Conservation (phyloP, 2,797 vertebrate species). For the Sebastolobus altivelis region DNA sequence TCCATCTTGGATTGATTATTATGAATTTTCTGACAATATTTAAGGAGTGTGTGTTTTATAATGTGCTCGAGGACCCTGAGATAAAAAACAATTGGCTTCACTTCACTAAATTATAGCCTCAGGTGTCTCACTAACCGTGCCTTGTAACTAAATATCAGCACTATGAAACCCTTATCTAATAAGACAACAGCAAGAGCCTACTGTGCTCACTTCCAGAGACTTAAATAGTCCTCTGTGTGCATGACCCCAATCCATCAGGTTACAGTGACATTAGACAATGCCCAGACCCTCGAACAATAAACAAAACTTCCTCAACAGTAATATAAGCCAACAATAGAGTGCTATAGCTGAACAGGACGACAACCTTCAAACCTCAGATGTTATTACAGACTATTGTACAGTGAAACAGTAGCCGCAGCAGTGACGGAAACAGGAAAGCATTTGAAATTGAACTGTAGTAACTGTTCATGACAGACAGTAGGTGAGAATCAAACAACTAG, state of each 20-base stretch:
- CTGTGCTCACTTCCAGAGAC: constrained; percentile 5
- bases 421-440: background rate
- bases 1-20: no score
- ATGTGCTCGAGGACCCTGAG: background rate
- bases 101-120: background rate
- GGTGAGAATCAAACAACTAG: background rate
- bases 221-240: background rate
- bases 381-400: constrained; percentile 12
- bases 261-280: background rate
- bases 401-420: constrained; percentile 11
- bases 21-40: background rate
- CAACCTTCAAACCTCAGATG: background rate
- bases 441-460: background rate
- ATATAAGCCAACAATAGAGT: constrained; percentile 9
- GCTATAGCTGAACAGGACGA: background rate
- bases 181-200: background rate
- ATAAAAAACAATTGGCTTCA: background rate
- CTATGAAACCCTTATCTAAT: background rate
- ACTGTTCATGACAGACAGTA: background rate
- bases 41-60: background rate
- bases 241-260: background rate
- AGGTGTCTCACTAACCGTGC: background rate
- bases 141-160: constrained; percentile 7
- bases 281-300: constrained; percentile 18
- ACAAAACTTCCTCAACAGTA: background rate